Conservation (phyloP, 2,797 vertebrate genomes). For the Cygnus olor region DNA sequence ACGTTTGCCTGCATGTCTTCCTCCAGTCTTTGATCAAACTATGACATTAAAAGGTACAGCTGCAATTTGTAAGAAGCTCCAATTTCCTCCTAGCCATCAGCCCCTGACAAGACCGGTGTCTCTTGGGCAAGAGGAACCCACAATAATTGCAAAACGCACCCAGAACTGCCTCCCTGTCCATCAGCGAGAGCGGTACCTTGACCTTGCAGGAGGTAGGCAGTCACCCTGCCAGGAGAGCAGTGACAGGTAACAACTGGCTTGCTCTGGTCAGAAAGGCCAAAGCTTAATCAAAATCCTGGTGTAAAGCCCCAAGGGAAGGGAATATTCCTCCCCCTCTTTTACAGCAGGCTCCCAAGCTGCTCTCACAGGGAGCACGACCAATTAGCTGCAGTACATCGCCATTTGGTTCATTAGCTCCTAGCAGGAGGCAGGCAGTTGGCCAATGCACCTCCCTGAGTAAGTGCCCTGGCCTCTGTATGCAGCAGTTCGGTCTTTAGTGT, state of each 20-base stretch:
- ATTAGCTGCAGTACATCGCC: background rate
- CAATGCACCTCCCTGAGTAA: background rate
- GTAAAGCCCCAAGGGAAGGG: background rate
- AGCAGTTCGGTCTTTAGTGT: rapidly evolving
- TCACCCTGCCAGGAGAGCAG: background rate
- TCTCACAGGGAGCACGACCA: background rate
- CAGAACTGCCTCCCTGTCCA: background rate
- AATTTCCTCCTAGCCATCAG: background rate
- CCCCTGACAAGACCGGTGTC: background rate
- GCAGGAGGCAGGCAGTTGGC: background rate
- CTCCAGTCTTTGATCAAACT: background rate
- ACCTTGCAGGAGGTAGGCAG: background rate
- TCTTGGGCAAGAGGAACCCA: background rate
- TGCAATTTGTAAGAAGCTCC: background rate
- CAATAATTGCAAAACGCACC: background rate
- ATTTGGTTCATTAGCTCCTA: background rate
- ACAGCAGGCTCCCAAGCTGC: background rate
- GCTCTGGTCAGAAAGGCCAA: background rate
- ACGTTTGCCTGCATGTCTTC: background rate
- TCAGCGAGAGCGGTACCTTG: background rate
- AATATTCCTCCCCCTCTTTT: background rate
- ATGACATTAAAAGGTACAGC: background rate
- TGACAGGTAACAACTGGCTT: background rate
- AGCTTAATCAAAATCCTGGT: background rate
- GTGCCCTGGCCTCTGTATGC: rapidly evolving